Percentiles rank a stretch among this genome's conserved stretches.
phyloP scores from a whole-genome alignment of 2,888 invertebrate species.

The Molorchus minor region DNA sequence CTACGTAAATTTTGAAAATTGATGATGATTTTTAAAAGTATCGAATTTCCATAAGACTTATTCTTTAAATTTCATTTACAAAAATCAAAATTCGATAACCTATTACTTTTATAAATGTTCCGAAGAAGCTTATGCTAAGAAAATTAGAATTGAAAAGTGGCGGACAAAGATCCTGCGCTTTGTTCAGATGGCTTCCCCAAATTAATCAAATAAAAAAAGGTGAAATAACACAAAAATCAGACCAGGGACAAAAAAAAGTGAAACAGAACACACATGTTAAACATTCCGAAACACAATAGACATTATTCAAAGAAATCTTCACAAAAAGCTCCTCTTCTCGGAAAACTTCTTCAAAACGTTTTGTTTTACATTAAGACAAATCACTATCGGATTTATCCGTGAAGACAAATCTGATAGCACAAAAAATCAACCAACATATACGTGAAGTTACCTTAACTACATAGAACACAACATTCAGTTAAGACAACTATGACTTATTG shows the following conservation, averaged over 20 bases:
- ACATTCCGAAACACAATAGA: constrained; percentile 56
- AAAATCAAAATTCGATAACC: constrained; percentile 19
- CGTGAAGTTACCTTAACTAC: constrained; percentile 44
- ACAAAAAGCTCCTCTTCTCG: neutral
- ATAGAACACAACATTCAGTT: constrained; percentile 42
- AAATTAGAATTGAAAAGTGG: constrained; percentile 28
- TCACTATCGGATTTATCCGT: constrained; percentile 16
- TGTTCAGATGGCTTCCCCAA: constrained; percentile 57
- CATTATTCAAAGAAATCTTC: constrained; percentile 33
- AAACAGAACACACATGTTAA: constrained; percentile 50
- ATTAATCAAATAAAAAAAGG: constrained; percentile 49
- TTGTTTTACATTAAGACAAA: constrained; percentile 12
- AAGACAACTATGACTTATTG: constrained; percentile 38
- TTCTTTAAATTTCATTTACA: constrained; percentile 24
- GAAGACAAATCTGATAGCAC: constrained; percentile 24
- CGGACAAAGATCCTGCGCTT: constrained; percentile 29
- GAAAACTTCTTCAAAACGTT: constrained; percentile 13
- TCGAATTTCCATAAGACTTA: too few relatives aligned
- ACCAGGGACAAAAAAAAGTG: constrained; percentile 58
- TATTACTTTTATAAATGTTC: too few relatives aligned
- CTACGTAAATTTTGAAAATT: too few relatives aligned
- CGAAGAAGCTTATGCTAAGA: constrained; percentile 30
- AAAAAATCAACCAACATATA: constrained; percentile 10
- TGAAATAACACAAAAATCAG: constrained; percentile 59
- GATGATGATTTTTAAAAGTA: too few relatives aligned